A percentile compares a stretch with the other conserved stretches of the same genome.
Evolutionary conservation across 2,113 vertebrate species (phyloP).

Genomic region (Myocastor coypus): DNA sequence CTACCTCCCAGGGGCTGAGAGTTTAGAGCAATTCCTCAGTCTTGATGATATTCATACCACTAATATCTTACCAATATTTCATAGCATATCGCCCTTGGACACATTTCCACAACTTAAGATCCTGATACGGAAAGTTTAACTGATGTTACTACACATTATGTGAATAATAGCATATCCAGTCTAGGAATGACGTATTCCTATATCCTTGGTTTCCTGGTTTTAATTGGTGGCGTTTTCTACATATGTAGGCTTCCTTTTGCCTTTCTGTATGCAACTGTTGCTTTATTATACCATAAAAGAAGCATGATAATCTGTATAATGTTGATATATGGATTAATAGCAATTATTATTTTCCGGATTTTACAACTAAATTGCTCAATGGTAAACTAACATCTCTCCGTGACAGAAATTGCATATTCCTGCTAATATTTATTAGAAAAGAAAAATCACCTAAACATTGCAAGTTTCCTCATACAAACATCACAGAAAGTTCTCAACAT

Average conservation of each 20-base stretch:
- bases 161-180: not conserved
- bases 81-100: not conserved
- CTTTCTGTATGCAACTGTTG: not conserved
- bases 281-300: not conserved
- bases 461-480: not conserved
- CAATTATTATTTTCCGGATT: slow-evolving; percentile 34
- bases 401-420: not conserved
- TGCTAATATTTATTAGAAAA: not conserved
- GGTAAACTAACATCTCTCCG: not conserved
- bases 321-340: not conserved
- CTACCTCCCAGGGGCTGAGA: not conserved
- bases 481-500: not conserved
- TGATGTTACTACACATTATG: not conserved
- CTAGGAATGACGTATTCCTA: not conserved
- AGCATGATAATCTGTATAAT: not conserved
- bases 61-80: not conserved
- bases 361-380: not conserved
- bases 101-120: not conserved
- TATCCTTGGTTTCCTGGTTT: not conserved
- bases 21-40: not conserved
- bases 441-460: not conserved
- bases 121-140: not conserved
- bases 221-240: not conserved
- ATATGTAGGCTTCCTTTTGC: not conserved
- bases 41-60: not conserved